Evolutionary conservation across 2,113 vertebrate genomes (phyloP).

Genomic region (Triplophysa rosa): DNA sequence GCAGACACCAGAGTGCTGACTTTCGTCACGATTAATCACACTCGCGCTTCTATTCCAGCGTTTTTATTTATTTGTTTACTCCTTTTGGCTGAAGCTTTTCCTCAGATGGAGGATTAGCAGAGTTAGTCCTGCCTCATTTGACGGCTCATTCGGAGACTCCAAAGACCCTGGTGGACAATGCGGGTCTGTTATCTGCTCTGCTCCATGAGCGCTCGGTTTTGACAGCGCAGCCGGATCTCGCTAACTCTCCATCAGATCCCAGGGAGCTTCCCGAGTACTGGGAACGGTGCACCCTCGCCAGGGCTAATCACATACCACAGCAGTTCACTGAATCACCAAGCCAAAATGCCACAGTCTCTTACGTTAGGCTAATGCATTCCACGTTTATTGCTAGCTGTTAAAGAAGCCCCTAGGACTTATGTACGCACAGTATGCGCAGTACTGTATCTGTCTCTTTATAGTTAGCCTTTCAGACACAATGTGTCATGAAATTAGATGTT

Average conservation of each 20-base stretch:
- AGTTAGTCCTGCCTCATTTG: conserved; percentile 75
- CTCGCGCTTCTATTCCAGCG: conserved; percentile 59
- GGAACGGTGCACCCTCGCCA: background rate
- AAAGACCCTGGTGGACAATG: conserved; percentile 70
- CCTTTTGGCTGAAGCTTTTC: conserved; percentile 57
- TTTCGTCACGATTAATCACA: conserved; percentile 61
- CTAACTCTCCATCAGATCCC: conserved; percentile 23
- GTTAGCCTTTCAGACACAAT: background rate
- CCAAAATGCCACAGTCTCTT: conserved; percentile 18
- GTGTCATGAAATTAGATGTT: background rate
- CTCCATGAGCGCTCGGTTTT: conserved; percentile 61
- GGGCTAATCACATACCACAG: conserved; percentile 28
- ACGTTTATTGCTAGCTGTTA: conserved; percentile 18
- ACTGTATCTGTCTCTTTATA: background rate
- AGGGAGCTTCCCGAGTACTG: background rate
- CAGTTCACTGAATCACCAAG: conserved; percentile 17
- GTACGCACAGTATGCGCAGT: background rate
- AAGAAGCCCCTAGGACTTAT: background rate
- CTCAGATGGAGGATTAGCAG: conserved; percentile 75
- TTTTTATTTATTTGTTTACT: conserved; percentile 73
- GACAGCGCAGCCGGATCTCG: background rate
- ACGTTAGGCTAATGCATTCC: conserved; percentile 19
- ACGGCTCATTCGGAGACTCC: conserved; percentile 74
- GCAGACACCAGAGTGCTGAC: conserved; percentile 49
- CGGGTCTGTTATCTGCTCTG: conserved; percentile 68